phyloP scores from a whole-genome alignment of 2,888 invertebrate species.

The Temnothorax rugatulus region DNA sequence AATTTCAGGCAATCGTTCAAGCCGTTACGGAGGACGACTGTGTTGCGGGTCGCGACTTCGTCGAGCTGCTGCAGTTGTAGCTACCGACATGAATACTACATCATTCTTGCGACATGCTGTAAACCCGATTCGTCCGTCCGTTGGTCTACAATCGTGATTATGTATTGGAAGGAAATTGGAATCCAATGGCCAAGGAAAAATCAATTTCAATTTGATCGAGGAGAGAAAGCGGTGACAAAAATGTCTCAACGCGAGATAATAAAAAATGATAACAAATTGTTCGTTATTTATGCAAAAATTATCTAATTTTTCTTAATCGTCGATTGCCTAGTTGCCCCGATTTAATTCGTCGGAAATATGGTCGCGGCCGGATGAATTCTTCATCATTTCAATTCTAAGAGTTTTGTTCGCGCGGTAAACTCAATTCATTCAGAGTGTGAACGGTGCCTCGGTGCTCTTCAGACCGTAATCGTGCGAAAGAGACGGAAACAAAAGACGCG shows the following conservation, averaged over 20 bases:
- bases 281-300: background rate
- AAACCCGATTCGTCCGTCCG: slow-evolving; percentile 41
- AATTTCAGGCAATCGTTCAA: slow-evolving; percentile 56
- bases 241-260: too few relatives aligned
- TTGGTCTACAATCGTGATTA: slow-evolving; percentile 2
- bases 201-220: background rate
- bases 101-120: slow-evolving; percentile 50
- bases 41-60: slow-evolving; percentile 58
- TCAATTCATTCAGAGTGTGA: slow-evolving; percentile 58
- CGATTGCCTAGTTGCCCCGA: slow-evolving; percentile 31
- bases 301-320: slow-evolving; percentile 1
- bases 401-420: slow-evolving; percentile 60
- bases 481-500: slow-evolving; percentile 60
- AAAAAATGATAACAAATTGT: background rate
- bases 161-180: background rate
- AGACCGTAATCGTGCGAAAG: slow-evolving; percentile 66
- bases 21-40: slow-evolving; percentile 50
- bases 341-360: slow-evolving; percentile 33
- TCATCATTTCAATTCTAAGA: slow-evolving; percentile 63
- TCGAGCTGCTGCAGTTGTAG: slow-evolving; percentile 57
- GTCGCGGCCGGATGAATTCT: slow-evolving; percentile 59
- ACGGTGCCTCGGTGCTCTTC: slow-evolving; percentile 46
- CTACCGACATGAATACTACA: slow-evolving; percentile 63
- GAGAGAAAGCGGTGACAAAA: background rate
- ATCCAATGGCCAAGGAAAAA: background rate